phyloP scores from a whole-genome alignment of 2,888 invertebrate genomes.

The Cataglyphis cursor region DNA sequence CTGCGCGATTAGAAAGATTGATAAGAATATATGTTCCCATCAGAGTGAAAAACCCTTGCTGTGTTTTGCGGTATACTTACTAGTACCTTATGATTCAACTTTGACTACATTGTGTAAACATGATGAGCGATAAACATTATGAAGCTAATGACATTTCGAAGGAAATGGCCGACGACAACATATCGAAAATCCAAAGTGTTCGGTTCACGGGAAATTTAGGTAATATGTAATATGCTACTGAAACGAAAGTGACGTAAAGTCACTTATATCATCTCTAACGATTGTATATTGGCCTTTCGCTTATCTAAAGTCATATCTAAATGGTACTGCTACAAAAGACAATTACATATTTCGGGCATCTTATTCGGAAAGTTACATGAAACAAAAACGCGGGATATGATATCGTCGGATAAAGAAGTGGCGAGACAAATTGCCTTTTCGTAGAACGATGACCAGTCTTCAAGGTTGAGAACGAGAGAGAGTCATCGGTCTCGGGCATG shows the following conservation, averaged over 20 bases:
- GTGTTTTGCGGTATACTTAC: background rate
- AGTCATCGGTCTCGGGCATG: constrained; percentile 58
- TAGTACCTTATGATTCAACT: background rate
- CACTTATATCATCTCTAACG: background rate
- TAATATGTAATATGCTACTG: background rate
- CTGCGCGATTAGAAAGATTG: background rate
- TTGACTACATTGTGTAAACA: constrained; percentile 23
- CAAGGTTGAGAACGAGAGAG: constrained; percentile 55
- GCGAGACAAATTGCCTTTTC: constrained; percentile 46
- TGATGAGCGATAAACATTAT: constrained; percentile 31
- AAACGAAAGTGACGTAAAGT: background rate
- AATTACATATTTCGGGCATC: constrained; percentile 56
- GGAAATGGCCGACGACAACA: background rate
- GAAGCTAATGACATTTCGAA: constrained; percentile 7
- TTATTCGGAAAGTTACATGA: constrained; percentile 47
- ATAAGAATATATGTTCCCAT: background rate
- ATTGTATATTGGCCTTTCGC: background rate
- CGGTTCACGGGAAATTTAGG: background rate
- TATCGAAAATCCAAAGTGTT: background rate
- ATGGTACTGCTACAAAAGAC: constrained; percentile 12
- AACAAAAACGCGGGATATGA: constrained; percentile 21
- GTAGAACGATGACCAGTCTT: constrained; percentile 51
- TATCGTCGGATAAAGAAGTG: constrained; percentile 52
- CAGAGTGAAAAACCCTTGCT: background rate
- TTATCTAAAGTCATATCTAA: too few relatives aligned